Evolutionary conservation across 2,888 invertebrate species (phyloP).

Genomic region (Acanthococcus lagerstroemiae): DNA sequence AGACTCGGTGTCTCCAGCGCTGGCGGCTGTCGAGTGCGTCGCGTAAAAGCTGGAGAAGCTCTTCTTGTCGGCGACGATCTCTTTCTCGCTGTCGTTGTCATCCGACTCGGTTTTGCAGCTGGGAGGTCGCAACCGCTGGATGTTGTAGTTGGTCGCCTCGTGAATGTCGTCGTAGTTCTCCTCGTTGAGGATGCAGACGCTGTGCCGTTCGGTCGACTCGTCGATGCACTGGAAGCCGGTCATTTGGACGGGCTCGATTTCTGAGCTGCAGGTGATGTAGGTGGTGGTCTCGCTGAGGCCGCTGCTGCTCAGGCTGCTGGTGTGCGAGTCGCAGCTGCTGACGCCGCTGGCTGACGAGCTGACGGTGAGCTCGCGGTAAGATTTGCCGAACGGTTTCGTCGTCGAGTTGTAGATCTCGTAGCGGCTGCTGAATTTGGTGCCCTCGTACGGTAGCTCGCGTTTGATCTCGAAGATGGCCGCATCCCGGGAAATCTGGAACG

Average conservation of each 20-base stretch:
- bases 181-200: conserved; percentile 28
- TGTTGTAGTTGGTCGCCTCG: conserved; percentile 32
- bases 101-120: conserved; percentile 2
- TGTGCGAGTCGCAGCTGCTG: conserved; percentile 27
- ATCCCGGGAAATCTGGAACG: conserved; percentile 19
- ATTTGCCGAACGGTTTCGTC: conserved; percentile 34
- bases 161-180: conserved; percentile 16
- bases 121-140: background rate
- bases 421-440: conserved; percentile 32
- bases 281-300: conserved; percentile 28
- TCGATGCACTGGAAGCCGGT: conserved; percentile 33
- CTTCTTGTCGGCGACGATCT: conserved; percentile 1
- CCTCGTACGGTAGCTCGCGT: conserved; percentile 20
- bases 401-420: conserved; percentile 36
- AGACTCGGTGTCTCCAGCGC: background rate
- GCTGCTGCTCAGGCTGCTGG: conserved; percentile 21
- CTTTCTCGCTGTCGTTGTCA: background rate
- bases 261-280: conserved; percentile 32
- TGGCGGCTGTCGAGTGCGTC: background rate
- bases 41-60: background rate
- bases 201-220: conserved; percentile 27
- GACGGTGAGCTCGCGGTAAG: conserved; percentile 32
- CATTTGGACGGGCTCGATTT: conserved; percentile 32
- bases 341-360: conserved; percentile 23
- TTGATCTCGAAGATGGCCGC: conserved; percentile 31